phyloP scores from a whole-genome alignment of 2,113 vertebrate genomes.

The Dromiciops gliroides region DNA sequence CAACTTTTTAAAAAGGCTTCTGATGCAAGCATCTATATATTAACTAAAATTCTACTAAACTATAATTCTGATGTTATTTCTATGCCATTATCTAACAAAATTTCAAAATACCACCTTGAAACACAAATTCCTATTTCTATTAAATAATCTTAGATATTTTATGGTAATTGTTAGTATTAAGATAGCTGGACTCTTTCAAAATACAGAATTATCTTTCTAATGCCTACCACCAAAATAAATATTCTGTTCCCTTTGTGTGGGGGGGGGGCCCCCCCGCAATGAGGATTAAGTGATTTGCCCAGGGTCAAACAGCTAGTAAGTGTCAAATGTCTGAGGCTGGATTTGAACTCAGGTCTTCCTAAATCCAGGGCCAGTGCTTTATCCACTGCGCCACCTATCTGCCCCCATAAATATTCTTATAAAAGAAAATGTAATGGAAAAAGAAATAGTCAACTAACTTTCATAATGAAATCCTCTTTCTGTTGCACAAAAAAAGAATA shows the following conservation, averaged over 20 bases:
- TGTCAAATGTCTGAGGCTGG: no score
- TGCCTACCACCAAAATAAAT: slow-evolving; percentile 20
- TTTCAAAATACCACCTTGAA: slow-evolving; percentile 3
- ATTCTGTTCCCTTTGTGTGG: no score
- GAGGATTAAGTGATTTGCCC: no score
- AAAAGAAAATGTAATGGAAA: slow-evolving; percentile 35
- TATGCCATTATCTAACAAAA: background rate
- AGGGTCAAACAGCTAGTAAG: no score
- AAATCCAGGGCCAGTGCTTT: no score
- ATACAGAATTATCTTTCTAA: slow-evolving; percentile 7
- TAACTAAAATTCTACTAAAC: background rate
- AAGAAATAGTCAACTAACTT: slow-evolving; percentile 22
- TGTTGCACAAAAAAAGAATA: slow-evolving; percentile 41
- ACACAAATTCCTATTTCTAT: background rate
- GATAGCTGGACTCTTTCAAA: background rate
- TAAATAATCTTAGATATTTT: slow-evolving; percentile 28
- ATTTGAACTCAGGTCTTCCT: no score
- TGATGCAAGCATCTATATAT: background rate
- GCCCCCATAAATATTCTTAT: background rate
- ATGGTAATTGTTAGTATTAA: background rate
- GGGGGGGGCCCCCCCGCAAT: no score
- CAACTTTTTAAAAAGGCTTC: background rate
- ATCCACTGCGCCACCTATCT: no score
- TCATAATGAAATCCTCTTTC: slow-evolving; percentile 17
- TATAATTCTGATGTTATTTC: background rate